Percentiles rank a stretch among this genome's conserved stretches.
These are phyloP conservation scores for Trachelus stipa DNA, from an alignment of 2,888 invertebrate species.

Conservation along the genomic window DNA sequence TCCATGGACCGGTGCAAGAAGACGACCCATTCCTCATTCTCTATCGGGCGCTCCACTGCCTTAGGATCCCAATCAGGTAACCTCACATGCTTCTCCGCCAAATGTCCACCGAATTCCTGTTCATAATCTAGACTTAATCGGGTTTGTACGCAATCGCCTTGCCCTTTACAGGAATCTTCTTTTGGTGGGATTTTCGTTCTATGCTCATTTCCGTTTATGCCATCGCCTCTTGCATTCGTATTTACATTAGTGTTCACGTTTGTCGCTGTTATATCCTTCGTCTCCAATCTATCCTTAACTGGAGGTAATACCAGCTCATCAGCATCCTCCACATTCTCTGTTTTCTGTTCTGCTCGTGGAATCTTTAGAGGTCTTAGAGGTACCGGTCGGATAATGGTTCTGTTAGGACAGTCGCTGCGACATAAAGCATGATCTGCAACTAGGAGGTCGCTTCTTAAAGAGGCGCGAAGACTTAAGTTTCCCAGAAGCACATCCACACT, in stretches of 20 bases:
- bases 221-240: slow-evolving; percentile 27
- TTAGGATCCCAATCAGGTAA: slow-evolving; percentile 53
- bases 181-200: slow-evolving; percentile 16
- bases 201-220: slow-evolving; percentile 10
- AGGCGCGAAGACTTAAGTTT: slow-evolving; percentile 56
- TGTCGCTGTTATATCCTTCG: not conserved
- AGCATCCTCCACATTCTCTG: not conserved
- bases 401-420: slow-evolving; percentile 46
- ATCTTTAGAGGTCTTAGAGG: not conserved
- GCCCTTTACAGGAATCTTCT: slow-evolving; percentile 14
- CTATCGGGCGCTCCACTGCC: slow-evolving; percentile 72
- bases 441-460: slow-evolving; percentile 51
- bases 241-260: not conserved
- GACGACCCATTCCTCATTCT: slow-evolving; percentile 89
- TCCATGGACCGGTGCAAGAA: slow-evolving; percentile 85
- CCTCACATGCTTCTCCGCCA: slow-evolving; percentile 31
- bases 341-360: not conserved
- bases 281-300: not conserved
- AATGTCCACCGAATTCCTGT: slow-evolving; percentile 40
- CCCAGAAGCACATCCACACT: slow-evolving; percentile 58
- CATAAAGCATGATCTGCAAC: slow-evolving; percentile 49
- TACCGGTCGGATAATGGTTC: slow-evolving; percentile 3
- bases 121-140: slow-evolving; percentile 47
- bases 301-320: slow-evolving; percentile 11
- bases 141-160: slow-evolving; percentile 35